These are phyloP conservation scores for Suillia variegata DNA, from an alignment of 2,888 invertebrate genomes.

Conservation along the genomic window DNA sequence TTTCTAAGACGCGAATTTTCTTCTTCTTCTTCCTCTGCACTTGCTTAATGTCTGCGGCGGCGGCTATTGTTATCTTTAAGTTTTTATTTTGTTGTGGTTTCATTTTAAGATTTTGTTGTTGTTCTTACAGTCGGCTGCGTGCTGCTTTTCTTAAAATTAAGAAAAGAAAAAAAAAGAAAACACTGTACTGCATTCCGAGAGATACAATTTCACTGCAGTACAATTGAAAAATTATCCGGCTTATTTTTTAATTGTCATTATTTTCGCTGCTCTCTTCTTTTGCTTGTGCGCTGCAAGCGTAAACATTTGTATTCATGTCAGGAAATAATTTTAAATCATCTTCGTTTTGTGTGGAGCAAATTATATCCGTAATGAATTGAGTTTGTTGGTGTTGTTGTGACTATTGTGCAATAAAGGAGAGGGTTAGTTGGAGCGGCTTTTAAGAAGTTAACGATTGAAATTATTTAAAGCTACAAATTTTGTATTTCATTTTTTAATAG, in stretches of 20 bases:
- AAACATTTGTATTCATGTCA: constrained; percentile 27
- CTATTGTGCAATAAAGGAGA: too few relatives aligned
- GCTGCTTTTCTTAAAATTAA: constrained; percentile 10
- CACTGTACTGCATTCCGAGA: background rate
- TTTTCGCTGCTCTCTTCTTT: background rate
- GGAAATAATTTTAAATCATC: constrained; percentile 15
- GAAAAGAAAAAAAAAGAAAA: too few relatives aligned
- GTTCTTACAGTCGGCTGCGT: background rate
- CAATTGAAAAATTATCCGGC: constrained; percentile 6
- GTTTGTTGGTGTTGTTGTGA: too few relatives aligned
- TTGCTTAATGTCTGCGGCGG: background rate
- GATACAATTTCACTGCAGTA: constrained; percentile 1
- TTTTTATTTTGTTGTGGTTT: background rate
- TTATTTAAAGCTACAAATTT: too few relatives aligned
- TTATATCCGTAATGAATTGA: constrained; percentile 19
- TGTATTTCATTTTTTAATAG: too few relatives aligned
- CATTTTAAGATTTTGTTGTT: background rate
- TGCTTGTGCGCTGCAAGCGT: constrained; percentile 1
- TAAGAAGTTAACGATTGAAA: too few relatives aligned
- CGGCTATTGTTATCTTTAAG: background rate
- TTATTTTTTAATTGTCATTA: background rate
- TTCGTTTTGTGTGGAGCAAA: constrained; percentile 1
- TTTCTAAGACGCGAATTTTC: background rate
- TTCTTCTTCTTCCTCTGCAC: too few relatives aligned
- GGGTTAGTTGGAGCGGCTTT: too few relatives aligned